phyloP scores from a whole-genome alignment of 2,797 vertebrate species.

The Odontamblyopus lacepedii region DNA sequence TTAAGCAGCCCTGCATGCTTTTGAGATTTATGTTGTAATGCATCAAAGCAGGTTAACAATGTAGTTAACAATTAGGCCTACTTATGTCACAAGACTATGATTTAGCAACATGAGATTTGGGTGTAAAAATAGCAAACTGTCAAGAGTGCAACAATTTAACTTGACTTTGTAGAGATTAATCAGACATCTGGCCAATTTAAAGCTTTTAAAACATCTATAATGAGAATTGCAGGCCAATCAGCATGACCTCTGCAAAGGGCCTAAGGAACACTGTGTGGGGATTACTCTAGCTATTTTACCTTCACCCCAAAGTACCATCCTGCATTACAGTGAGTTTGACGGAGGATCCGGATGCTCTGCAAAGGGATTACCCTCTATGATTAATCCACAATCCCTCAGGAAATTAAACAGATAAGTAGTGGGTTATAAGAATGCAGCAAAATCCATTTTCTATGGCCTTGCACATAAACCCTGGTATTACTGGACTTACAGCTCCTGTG shows the following conservation, averaged over 20 bases:
- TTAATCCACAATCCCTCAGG: conserved; percentile 76
- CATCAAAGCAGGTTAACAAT: conserved; percentile 28
- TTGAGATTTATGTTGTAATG: conserved; percentile 34
- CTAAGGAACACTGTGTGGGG: conserved; percentile 58
- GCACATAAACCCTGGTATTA: conserved; percentile 70
- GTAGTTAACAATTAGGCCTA: conserved; percentile 32
- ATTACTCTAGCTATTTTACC: conserved; percentile 68
- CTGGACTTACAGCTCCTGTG: conserved; percentile 60
- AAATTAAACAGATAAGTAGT: conserved; percentile 80
- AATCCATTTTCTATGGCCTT: conserved; percentile 75
- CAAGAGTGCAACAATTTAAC: conserved; percentile 52
- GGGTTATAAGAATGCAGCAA: conserved; percentile 75
- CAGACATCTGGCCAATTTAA: conserved; percentile 65
- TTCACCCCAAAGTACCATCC: conserved; percentile 63
- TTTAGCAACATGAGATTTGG: conserved; percentile 43
- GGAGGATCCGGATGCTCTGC: conserved; percentile 71
- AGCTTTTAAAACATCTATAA: conserved; percentile 64
- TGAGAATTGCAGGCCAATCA: conserved; percentile 67
- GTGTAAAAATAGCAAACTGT: conserved; percentile 40
- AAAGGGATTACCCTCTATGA: conserved; percentile 77
- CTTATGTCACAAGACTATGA: conserved; percentile 40
- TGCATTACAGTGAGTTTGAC: conserved; percentile 68
- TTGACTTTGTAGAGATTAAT: conserved; percentile 71
- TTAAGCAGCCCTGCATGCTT: conserved; percentile 25
- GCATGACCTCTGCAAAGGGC: conserved; percentile 66